phyloP scores from a whole-genome alignment of 2,797 vertebrate species.

The Cyclura pinguis region DNA sequence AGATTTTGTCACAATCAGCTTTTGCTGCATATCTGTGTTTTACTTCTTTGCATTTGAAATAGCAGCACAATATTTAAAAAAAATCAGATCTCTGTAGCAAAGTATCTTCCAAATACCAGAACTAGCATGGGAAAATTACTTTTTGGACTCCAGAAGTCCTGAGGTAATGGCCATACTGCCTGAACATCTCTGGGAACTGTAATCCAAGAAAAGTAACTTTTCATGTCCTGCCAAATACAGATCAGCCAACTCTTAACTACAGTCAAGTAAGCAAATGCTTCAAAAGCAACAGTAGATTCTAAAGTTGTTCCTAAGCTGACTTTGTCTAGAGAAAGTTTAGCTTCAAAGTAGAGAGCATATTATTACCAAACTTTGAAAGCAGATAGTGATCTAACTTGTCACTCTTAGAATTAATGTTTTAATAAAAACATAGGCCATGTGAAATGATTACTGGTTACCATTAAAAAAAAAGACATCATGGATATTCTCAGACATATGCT shows the following conservation, averaged over 20 bases:
- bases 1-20: neutral
- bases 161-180: too few relatives aligned
- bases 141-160: too few relatives aligned
- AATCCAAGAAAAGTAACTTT: too few relatives aligned
- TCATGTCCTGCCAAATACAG: conserved; percentile 26
- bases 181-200: too few relatives aligned
- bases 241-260: neutral
- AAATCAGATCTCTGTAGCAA: conserved; percentile 9
- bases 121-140: too few relatives aligned
- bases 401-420: conserved; percentile 57
- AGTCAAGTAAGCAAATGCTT: conserved; percentile 37
- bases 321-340: conserved; percentile 68
- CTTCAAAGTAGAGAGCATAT: conserved; percentile 60
- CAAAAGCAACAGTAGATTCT: conserved; percentile 47
- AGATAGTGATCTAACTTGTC: conserved; percentile 46
- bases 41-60: neutral
- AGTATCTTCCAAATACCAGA: conserved; percentile 27
- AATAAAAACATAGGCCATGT: conserved; percentile 52
- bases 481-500: conserved; percentile 22
- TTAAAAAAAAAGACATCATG: conserved; percentile 13
- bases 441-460: conserved; percentile 16
- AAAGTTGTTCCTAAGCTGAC: conserved; percentile 54
- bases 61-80: conserved; percentile 3
- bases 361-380: conserved; percentile 59
- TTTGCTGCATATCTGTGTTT: neutral